Base-by-base conservation (phyloP, 2,888 invertebrate genomes). In the Parapristionchus giblindavisi region DNA sequence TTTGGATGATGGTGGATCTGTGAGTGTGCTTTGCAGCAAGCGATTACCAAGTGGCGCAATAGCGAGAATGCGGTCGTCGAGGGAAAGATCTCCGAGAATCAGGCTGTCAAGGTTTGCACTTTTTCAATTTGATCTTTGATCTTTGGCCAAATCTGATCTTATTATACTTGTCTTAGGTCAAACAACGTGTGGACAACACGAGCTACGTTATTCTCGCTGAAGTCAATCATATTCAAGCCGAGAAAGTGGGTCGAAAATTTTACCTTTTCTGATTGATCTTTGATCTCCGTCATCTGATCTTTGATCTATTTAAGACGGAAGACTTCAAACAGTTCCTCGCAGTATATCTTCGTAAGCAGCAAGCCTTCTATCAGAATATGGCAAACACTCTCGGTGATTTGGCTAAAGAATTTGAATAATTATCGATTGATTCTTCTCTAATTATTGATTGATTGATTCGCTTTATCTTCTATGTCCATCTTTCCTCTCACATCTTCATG, bases 171-270 rank as follows among this genome's bases (percentile, higher is more conserved):
- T 14, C 24, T 27, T 54, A 65, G 65, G 54, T 74, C 38, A 91
- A 79, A 29, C 70, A 75, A 27, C 91, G 95, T 84, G 94, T 94
- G 0, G 96, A 98, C 89, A 92, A 94, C 24, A 93, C 97, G 86
- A 94, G 96, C 0, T 96, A 96, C 88, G 93, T 95, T 1, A 92
- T 95, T 77, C 92, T 97, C 88, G 96, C 97, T 74, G 98, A 99
- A 91, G 92, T 97, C 84, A 93, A 93, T 84, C 95, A 97, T 89
- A 96, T 98, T 89, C 94, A 95, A 88, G 89, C 91, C 36, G 95
- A 96, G 88, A 83, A 83, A 76, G 81, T 80, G 29, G 6, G 70
- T 54, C 17, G 6, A 5, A 54, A n/a, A 14, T 5, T 24, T n/a
- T 54, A 24, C 56, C n/a, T 27, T 43, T 66, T 27, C 36, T 14